Evolutionary conservation across 2,797 vertebrate species (phyloP), one percentile per base, ranked within the genome.

Genomic region (Sparus aurata): DNA sequence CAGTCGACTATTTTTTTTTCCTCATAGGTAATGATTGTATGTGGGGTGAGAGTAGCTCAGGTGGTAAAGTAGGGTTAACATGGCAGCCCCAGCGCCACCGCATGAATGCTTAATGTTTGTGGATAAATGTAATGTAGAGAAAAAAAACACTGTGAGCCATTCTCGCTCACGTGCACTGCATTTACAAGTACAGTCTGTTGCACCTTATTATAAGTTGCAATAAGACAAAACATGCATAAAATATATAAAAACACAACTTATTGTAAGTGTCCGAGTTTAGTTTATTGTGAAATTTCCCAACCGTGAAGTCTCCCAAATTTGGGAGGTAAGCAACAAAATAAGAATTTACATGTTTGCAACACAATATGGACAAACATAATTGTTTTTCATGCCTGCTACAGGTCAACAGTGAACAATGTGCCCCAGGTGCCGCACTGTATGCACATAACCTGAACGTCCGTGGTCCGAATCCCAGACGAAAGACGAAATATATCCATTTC

Each of bases 11-110:
- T 59, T 20, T 23, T 13, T 38, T 13, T 62, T 23, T 66, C 67
- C 67, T 45, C 62, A 73, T 63, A 58, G 15, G 34, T 63, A 45
- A 67, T 68, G 62, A 77, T 67, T 38, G 23, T 50, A 59, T 71
- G 38, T 25, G 20, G 27, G 30, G 9, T 61, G 79, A 66, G 49
- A 52, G 86, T 55, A 38, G 70, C 58, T 77, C 67, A 61, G 80
- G 50, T 75, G 77, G 65, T 58, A 30, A 76, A 72, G 50, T 64
- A 38, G 69, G 54, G 54, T 76, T 79, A 77, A 34, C 68, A 20
- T 54, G 43, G 41, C 52, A 78, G 69, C 63, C 54, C 38, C 43
- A 34, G 25, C 46, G 57, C 13, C 22, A 16, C 6, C 23, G 46
- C 38, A 75, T 66, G 60, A 23, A 49, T 76, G 45, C 20, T 27